Percentiles rank a stretch among this genome's conserved stretches.
phyloP scores from a whole-genome alignment of 2,888 invertebrate genomes.

The Clistopyga incitator region DNA sequence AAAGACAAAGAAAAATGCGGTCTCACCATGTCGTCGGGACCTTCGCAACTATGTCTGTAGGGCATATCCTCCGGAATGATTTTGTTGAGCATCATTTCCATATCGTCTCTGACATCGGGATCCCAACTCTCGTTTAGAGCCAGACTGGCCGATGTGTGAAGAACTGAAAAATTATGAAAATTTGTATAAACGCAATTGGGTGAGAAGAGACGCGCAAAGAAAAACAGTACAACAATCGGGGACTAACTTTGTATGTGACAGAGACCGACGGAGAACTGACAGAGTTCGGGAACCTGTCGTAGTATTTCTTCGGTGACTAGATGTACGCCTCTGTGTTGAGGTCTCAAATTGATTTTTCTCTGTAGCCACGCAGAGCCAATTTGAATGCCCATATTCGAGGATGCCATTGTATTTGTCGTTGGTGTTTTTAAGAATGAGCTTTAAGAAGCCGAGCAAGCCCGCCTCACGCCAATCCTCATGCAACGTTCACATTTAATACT shows the following conservation, averaged over 20 bases:
- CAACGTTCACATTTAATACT: slow-evolving; percentile 26
- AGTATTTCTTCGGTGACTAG: slow-evolving; percentile 98
- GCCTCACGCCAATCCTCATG: slow-evolving; percentile 20
- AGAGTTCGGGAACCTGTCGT: slow-evolving; percentile 96
- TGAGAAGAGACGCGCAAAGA: neutral
- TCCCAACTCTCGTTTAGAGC: slow-evolving; percentile 99
- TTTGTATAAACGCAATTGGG: neutral
- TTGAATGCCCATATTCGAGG: slow-evolving; percentile 94
- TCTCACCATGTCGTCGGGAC: slow-evolving; percentile 98
- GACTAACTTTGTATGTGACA: slow-evolving; percentile 99
- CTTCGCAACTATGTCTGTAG: slow-evolving; percentile 98
- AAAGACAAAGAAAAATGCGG: no score
- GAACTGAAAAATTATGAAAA: slow-evolving; percentile 88
- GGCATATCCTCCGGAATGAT: slow-evolving; percentile 98
- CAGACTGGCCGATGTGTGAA: slow-evolving; percentile 99
- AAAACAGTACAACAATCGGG: neutral
- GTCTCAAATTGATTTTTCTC: slow-evolving; percentile 97
- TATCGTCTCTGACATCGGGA: slow-evolving; percentile 98
- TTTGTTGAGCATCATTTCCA: slow-evolving; percentile 99
- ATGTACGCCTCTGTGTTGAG: slow-evolving; percentile 98
- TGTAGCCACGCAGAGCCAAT: slow-evolving; percentile 99
- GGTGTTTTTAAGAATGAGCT: neutral
- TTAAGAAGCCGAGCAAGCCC: no score
- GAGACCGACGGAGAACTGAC: slow-evolving; percentile 97
- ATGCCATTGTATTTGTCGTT: slow-evolving; percentile 89